These are phyloP conservation scores for Umimayanthus chanpuru DNA, from an alignment of 92 coral and sea anemone species.

Conservation along the genomic window DNA sequence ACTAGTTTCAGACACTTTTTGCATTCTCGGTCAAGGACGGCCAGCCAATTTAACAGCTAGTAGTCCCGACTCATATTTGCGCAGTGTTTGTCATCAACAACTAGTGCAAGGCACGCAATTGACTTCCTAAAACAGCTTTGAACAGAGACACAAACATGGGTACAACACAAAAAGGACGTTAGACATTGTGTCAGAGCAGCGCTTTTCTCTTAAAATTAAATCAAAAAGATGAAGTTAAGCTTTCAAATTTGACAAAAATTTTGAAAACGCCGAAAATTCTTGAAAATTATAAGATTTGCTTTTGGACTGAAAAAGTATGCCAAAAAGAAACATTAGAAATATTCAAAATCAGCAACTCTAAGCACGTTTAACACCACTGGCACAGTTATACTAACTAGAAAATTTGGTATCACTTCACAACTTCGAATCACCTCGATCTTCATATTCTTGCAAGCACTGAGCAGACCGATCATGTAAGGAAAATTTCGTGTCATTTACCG, in stretches of 20 bases:
- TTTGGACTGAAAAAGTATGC: background rate
- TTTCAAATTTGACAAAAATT: too few relatives aligned
- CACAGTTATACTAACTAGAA: background rate
- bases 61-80: slow-evolving; percentile 82
- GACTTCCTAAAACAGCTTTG: background rate
- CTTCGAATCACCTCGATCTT: slow-evolving; percentile 33
- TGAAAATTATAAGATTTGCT: background rate
- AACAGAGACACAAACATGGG: background rate
- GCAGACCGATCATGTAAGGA: slow-evolving; percentile 44
- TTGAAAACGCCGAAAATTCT: background rate
- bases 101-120: slow-evolving; percentile 58
- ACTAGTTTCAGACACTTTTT: slow-evolving; percentile 24
- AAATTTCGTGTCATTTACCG: slow-evolving; percentile 39
- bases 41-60: background rate
- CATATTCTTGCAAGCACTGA: background rate
- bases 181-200: background rate
- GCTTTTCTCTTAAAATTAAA: too few relatives aligned
- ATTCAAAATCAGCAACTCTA: background rate
- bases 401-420: slow-evolving; percentile 22
- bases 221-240: too few relatives aligned
- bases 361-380: background rate
- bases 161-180: slow-evolving; percentile 1
- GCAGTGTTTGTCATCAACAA: slow-evolving; percentile 97
- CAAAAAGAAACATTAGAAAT: background rate
- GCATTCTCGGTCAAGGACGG: slow-evolving; percentile 18